These are phyloP conservation scores for Sorex maritimensis DNA, from an alignment of 2,797 vertebrate genomes.

Conservation along the genomic window DNA sequence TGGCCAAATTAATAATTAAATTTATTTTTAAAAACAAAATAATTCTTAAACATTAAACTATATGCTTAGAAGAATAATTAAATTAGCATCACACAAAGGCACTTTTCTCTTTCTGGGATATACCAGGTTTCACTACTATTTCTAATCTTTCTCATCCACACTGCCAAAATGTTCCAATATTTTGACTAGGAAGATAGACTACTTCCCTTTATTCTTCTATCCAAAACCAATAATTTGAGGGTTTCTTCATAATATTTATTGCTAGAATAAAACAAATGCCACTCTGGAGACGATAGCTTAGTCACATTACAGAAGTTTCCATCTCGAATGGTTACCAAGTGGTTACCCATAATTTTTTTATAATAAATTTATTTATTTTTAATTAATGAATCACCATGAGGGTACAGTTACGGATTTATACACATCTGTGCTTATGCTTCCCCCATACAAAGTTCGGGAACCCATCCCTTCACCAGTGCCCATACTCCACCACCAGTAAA, in stretches of 20 bases:
- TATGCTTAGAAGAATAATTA: not conserved
- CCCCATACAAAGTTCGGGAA: too few relatives aligned
- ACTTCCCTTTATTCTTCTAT: slow-evolving; percentile 26
- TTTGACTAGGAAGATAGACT: slow-evolving; percentile 59
- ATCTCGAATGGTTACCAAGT: slow-evolving; percentile 37
- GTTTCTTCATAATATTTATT: slow-evolving; percentile 58
- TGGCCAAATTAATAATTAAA: slow-evolving; percentile 53
- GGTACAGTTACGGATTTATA: too few relatives aligned
- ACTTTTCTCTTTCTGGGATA: slow-evolving; percentile 15
- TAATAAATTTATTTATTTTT: too few relatives aligned
- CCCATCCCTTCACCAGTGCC: too few relatives aligned
- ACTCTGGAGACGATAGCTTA: slow-evolving; percentile 36
- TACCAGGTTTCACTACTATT: not conserved
- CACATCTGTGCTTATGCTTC: too few relatives aligned
- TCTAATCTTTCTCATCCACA: not conserved
- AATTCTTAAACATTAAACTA: slow-evolving; percentile 39
- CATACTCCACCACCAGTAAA: too few relatives aligned
- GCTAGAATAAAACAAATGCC: slow-evolving; percentile 28
- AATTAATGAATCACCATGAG: too few relatives aligned
- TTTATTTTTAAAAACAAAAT: slow-evolving; percentile 64
- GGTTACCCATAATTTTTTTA: slow-evolving; percentile 54
- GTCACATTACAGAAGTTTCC: slow-evolving; percentile 56
- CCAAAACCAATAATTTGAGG: slow-evolving; percentile 46
- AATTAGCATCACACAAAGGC: not conserved
- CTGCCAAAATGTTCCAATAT: slow-evolving; percentile 18